Conservation (phyloP, 2,797 vertebrate genomes). For the Zenarchopterus dispar region DNA sequence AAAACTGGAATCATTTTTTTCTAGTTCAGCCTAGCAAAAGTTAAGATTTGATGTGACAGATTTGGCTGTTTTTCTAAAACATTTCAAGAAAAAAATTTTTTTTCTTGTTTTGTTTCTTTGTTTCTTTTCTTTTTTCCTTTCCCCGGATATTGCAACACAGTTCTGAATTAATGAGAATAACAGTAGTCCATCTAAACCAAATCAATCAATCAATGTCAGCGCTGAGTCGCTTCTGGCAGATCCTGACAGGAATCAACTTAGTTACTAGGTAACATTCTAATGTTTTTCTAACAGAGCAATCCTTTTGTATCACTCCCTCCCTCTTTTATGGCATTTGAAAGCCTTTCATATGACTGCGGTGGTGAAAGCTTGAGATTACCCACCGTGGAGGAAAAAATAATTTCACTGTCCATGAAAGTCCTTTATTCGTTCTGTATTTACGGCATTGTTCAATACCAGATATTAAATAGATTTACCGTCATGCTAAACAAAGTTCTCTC, state of each 20-base stretch:
- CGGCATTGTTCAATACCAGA: no score
- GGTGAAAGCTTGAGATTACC: constrained; percentile 23
- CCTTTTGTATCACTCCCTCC: constrained; percentile 9
- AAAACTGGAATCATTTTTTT: no score
- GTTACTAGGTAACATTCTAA: constrained; percentile 34
- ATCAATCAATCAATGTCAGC: constrained; percentile 34
- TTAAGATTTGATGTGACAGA: no score
- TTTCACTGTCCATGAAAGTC: no score
- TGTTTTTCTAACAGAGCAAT: constrained; percentile 15
- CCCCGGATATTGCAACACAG: background rate
- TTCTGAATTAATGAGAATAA: constrained; percentile 4
- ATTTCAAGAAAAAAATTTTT: no score
- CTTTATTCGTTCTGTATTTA: no score
- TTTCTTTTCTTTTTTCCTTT: no score
- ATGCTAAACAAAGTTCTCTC: no score
- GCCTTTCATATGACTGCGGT: constrained; percentile 10
- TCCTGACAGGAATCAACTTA: constrained; percentile 26
- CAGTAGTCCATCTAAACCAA: background rate
- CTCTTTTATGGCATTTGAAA: constrained; percentile 29
- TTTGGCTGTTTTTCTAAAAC: no score
- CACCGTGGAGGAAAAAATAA: constrained; percentile 15
- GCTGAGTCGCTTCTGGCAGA: background rate
- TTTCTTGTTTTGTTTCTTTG: no score
- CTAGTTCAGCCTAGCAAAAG: no score
- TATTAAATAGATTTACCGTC: no score